Conservation (phyloP, 2,113 vertebrate genomes). For the Campylomormyrus numenius region DNA sequence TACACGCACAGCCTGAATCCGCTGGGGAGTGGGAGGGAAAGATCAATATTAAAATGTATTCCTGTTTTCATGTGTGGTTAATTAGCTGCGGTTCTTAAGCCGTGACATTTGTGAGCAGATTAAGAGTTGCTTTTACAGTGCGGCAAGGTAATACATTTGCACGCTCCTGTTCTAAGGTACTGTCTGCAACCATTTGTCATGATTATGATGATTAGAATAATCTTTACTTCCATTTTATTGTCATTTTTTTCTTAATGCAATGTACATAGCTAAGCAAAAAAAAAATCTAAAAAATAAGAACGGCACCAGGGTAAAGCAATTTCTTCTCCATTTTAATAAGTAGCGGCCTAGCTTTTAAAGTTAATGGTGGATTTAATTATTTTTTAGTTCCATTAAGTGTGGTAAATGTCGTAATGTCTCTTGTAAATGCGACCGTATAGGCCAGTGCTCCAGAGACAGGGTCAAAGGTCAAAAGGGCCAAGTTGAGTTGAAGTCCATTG, state of each 20-base stretch:
- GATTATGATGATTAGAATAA: slow-evolving; percentile 7
- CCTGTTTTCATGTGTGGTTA: slow-evolving; percentile 67
- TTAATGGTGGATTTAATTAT: slow-evolving; percentile 24
- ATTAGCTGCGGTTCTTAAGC: slow-evolving; percentile 68
- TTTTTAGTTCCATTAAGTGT: slow-evolving; percentile 32
- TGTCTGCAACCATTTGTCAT: neutral
- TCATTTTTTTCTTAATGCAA: neutral
- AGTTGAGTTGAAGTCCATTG: neutral
- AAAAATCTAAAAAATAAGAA: neutral
- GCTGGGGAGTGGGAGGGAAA: slow-evolving; percentile 33
- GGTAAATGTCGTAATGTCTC: slow-evolving; percentile 13
- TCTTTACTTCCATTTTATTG: neutral
- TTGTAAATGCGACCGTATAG: neutral
- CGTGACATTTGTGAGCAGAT: slow-evolving; percentile 65
- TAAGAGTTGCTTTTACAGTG: slow-evolving; percentile 55
- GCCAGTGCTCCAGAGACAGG: neutral
- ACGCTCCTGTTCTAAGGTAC: slow-evolving; percentile 17
- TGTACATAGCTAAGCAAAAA: neutral
- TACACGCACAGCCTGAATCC: slow-evolving; percentile 54
- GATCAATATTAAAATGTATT: slow-evolving; percentile 76
- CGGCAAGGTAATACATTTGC: slow-evolving; percentile 51
- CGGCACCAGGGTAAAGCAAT: neutral
- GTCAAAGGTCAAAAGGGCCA: slow-evolving; percentile 27
- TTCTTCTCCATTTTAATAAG: neutral
- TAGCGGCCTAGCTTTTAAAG: neutral